Evolutionary conservation across 2,888 invertebrate species (phyloP), one percentile per base, ranked within the genome.

Genomic region (Nomada flava): DNA sequence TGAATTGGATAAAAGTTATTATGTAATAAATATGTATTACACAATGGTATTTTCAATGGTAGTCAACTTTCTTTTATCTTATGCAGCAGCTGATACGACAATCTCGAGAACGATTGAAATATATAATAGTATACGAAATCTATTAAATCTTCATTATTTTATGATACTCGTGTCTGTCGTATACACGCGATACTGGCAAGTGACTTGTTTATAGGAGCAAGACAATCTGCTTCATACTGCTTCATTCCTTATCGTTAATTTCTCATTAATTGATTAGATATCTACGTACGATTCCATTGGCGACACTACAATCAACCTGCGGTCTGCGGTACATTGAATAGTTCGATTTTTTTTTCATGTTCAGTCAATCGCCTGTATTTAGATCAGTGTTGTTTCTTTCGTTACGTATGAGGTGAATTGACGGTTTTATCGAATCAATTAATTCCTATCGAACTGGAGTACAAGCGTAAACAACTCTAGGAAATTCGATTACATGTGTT

Each of bases 401-500:
- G 53, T 36, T n/a, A 44, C 18, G n/a, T 62, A 47, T 44, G 1
- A 29, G 53, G 36, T 53, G 47, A 60, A 55, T 55, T 53, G 53
- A 55, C 36, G 13, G 47, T 62, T 53, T 76, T 67, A 76, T 78
- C 13, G 67, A 47, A 47, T 68, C 62, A 26, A 76, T 69, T 78
- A 78, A 78, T 76, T 68, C 68, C 63, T 13, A 76, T 29, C 18
- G 53, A 44, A 76, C 47, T 63, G 36, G 63, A 69, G 47, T 29
- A 9, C 10, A 42, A 62, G 62, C 78, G 68, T 63, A 63, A 78
- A 78, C 68, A 77, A 18, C 77, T 77, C 29, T 63, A 57, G 20
- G 78, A 78, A 77, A 69, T 77, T 78, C 50, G 63, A 77, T 79
- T 79, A 57, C 57, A n/a, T 18, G 42, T 55, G 62, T 44, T 52